Percentiles rank a stretch among this genome's conserved stretches.
Conservation (phyloP, 2,888 invertebrate species). For the Lucinisca nassula region DNA sequence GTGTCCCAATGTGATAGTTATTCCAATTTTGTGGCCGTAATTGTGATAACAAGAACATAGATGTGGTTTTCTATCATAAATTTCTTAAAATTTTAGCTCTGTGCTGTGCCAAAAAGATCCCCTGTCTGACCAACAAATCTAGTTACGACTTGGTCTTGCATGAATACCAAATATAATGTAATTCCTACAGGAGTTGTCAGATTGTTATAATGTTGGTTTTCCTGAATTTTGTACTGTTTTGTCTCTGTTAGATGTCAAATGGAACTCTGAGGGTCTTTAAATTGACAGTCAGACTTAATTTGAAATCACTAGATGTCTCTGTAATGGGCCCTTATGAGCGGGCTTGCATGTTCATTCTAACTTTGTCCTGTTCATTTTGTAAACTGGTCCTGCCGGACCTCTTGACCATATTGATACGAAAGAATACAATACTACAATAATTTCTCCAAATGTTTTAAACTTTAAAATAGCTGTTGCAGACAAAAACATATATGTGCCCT, state of each 20-base stretch:
- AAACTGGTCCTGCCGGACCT: neutral
- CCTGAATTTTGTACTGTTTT: neutral
- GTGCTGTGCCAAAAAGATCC: neutral
- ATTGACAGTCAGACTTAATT: neutral
- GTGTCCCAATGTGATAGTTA: slow-evolving; percentile 63
- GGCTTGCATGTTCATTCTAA: neutral
- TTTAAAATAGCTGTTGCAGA: no score
- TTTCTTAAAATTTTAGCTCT: neutral
- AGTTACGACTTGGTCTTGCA: slow-evolving; percentile 64
- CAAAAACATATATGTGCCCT: no score
- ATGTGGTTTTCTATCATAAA: neutral
- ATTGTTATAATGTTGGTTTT: neutral
- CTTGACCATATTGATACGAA: no score
- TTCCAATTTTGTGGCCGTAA: slow-evolving; percentile 47
- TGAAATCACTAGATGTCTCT: neutral
- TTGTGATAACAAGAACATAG: slow-evolving; percentile 55
- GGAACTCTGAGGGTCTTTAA: slow-evolving; percentile 10
- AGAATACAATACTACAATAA: no score
- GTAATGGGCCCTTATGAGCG: no score
- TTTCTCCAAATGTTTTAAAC: no score
- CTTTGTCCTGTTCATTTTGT: neutral
- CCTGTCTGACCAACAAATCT: slow-evolving; percentile 56
- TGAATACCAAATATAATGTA: slow-evolving; percentile 57
- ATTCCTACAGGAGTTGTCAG: slow-evolving; percentile 57
- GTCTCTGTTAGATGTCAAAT: slow-evolving; percentile 69